phyloP scores from a whole-genome alignment of 2,888 invertebrate genomes.

The Lasioglossum villosulum region DNA sequence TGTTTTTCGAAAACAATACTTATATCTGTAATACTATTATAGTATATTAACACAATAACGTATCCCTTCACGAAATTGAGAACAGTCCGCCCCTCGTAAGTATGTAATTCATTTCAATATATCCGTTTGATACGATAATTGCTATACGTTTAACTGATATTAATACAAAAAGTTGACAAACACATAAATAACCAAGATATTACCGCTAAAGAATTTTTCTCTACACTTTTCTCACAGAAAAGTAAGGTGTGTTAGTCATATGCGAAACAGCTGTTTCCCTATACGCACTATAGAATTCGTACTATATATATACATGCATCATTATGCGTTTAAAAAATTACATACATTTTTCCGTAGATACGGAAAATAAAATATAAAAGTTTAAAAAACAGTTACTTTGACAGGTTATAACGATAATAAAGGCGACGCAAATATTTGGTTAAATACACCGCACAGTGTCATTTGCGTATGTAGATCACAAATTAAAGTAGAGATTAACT shows the following conservation, averaged over 20 bases:
- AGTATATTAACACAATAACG: conserved; percentile 30
- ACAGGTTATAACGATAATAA: conserved; percentile 21
- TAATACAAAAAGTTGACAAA: conserved; percentile 6
- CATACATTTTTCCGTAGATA: not conserved
- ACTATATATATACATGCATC: not conserved
- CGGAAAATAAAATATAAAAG: not conserved
- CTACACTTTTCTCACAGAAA: not conserved
- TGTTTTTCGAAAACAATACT: conserved; percentile 25
- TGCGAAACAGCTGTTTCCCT: conserved; percentile 20
- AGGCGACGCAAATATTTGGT: not conserved
- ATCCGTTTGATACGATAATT: conserved; percentile 12
- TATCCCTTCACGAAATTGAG: conserved; percentile 21
- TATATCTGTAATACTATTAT: conserved; percentile 28
- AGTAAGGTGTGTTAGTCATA: not conserved
- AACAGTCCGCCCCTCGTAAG: conserved; percentile 27
- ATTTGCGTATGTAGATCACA: not conserved
- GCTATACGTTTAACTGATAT: conserved; percentile 17
- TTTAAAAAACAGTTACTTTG: not conserved
- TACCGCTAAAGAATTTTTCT: conserved; percentile 6
- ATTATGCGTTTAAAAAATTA: not conserved
- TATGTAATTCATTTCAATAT: conserved; percentile 48
- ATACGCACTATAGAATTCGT: not conserved
- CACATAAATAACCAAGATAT: not conserved
- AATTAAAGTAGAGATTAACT: not conserved
- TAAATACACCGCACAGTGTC: not conserved